Evolutionary conservation across 2,888 invertebrate species (phyloP).

Genomic region (Habroteleia sp.): DNA sequence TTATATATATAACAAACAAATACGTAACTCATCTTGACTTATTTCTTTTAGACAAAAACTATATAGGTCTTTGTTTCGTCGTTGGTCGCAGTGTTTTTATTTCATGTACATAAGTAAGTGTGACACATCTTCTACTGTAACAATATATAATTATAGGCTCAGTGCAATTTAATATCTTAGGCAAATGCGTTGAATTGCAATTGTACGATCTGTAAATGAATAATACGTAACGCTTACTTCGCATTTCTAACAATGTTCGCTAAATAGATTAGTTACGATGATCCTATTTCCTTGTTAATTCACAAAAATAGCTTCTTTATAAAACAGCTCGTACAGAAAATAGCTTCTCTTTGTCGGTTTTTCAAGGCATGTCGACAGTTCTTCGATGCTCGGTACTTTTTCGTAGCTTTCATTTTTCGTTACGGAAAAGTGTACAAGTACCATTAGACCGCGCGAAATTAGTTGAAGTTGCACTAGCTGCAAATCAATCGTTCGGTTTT

Average conservation of each 20-base stretch:
- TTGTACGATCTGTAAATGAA: slow-evolving; percentile 44
- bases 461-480: slow-evolving; percentile 40
- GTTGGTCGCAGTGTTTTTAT: slow-evolving; percentile 42
- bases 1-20: slow-evolving; percentile 23
- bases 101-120: slow-evolving; percentile 33
- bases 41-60: slow-evolving; percentile 39
- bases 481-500: slow-evolving; percentile 36
- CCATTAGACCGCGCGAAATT: slow-evolving; percentile 21
- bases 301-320: slow-evolving; percentile 60
- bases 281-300: slow-evolving; percentile 7
- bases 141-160: slow-evolving; percentile 36
- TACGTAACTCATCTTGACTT: slow-evolving; percentile 35
- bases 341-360: slow-evolving; percentile 36
- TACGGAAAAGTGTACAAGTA: slow-evolving; percentile 15
- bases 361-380: slow-evolving; percentile 51
- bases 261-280: slow-evolving; percentile 25
- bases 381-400: slow-evolving; percentile 13
- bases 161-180: slow-evolving; percentile 49
- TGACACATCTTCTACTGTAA: slow-evolving; percentile 38
- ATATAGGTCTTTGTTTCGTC: slow-evolving; percentile 31
- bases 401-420: neutral
- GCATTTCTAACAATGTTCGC: neutral
- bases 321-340: slow-evolving; percentile 53
- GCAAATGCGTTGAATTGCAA: slow-evolving; percentile 32
- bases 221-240: slow-evolving; percentile 43